Conservation (phyloP, 2,113 vertebrate species). For the Rattus norvegicus region DNA sequence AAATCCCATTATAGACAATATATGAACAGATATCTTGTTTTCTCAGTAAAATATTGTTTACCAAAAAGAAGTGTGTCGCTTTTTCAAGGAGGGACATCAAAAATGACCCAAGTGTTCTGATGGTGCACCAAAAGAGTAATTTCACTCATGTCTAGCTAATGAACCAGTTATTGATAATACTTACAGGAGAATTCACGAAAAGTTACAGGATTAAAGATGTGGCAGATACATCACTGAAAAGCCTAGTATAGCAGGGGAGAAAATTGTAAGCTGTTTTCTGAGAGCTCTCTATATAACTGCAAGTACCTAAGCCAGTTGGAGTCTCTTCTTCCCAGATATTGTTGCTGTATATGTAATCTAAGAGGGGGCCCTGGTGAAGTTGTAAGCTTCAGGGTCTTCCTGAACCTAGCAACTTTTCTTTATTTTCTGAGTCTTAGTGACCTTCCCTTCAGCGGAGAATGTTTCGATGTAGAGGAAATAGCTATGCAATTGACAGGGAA, state of each 20-base stretch:
- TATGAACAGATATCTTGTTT: not conserved
- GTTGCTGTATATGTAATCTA: not conserved
- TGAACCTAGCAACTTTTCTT: not conserved
- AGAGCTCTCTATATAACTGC: not conserved
- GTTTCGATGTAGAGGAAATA: not conserved
- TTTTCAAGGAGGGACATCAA: no score
- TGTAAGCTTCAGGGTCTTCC: not conserved
- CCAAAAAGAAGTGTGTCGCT: not conserved
- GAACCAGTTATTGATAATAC: not conserved
- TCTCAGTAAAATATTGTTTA: not conserved
- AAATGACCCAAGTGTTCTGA: not conserved
- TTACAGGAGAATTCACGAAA: not conserved
- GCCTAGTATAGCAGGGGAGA: not conserved
- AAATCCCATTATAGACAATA: not conserved
- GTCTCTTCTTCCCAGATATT: not conserved
- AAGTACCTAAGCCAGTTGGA: not conserved
- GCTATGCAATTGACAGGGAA: not conserved
- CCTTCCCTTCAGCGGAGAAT: not conserved
- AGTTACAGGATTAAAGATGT: not conserved
- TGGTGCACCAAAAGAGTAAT: not conserved
- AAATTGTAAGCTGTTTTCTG: not conserved
- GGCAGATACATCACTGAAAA: not conserved
- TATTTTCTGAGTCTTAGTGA: not conserved
- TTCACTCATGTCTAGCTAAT: not conserved
- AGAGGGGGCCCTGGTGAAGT: not conserved